Percentiles rank a stretch among this genome's conserved stretches.
These are phyloP conservation scores for Helostoma temminkii DNA, from an alignment of 2,797 vertebrate genomes.

Conservation along the genomic window DNA sequence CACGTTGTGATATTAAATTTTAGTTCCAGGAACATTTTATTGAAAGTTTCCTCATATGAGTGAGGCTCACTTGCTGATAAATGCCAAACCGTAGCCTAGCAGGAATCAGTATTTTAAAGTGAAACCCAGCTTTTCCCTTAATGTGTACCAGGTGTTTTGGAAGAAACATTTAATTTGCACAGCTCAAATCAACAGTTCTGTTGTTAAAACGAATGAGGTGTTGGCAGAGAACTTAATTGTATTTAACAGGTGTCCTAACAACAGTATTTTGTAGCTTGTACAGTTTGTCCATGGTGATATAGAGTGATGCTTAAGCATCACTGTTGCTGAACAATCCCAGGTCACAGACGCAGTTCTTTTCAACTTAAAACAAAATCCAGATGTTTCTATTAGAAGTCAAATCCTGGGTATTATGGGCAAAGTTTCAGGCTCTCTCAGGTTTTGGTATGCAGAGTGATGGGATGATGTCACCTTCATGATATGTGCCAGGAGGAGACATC, in stretches of 20 bases:
- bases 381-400: conserved; percentile 50
- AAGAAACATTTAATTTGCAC: conserved; percentile 53
- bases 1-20: neutral
- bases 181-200: conserved; percentile 39
- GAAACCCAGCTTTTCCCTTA: conserved; percentile 23
- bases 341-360: conserved; percentile 22
- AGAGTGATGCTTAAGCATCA: conserved; percentile 7
- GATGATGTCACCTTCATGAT: conserved; percentile 60
- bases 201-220: conserved; percentile 41
- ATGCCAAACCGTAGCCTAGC: conserved; percentile 19
- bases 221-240: conserved; percentile 10
- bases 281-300: neutral
- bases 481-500: conserved; percentile 42
- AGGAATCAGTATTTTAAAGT: conserved; percentile 35
- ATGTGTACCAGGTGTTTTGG: conserved; percentile 65
- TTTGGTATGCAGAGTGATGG: conserved; percentile 32
- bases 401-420: conserved; percentile 24
- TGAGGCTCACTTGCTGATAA: conserved; percentile 15
- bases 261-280: neutral
- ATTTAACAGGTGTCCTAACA: conserved; percentile 17
- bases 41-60: conserved; percentile 21
- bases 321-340: conserved; percentile 2
- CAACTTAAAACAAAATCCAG: conserved; percentile 33
- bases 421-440: conserved; percentile 35
- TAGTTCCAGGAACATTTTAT: conserved; percentile 5